These are phyloP conservation scores for Lordiphosa clarofinis DNA, from an alignment of 1,140 invertebrate genomes.

Conservation along the genomic window DNA sequence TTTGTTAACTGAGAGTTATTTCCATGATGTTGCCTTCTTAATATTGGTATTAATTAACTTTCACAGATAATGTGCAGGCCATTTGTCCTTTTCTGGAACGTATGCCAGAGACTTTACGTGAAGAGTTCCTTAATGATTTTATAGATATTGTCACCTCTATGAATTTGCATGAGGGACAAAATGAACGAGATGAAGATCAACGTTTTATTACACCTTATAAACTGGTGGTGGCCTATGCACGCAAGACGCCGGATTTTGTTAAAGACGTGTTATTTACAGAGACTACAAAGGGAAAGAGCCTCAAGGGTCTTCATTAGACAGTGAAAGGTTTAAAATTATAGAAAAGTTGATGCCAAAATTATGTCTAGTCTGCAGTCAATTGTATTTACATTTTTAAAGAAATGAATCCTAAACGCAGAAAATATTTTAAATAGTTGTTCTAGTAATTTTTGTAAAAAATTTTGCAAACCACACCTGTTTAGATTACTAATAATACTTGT, in stretches of 20 bases:
- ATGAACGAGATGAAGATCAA: constrained; percentile 11
- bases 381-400: neutral
- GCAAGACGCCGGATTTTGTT: constrained; percentile 80
- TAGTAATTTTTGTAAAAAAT: too few species aligned
- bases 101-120: constrained; percentile 83
- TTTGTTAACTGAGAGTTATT: neutral
- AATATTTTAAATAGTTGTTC: too few species aligned
- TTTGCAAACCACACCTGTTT: too few species aligned
- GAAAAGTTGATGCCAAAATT: constrained; percentile 2
- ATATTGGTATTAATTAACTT: neutral
- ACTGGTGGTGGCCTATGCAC: constrained; percentile 82
- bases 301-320: constrained; percentile 37
- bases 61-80: constrained; percentile 83
- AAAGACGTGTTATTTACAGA: constrained; percentile 25
- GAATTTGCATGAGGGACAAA: constrained; percentile 76
- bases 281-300: constrained; percentile 5
- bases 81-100: constrained; percentile 87
- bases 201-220: constrained; percentile 80
- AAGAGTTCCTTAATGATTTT: constrained; percentile 84
- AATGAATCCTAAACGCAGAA: too few species aligned
- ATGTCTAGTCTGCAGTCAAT: neutral
- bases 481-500: too few species aligned
- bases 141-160: constrained; percentile 80
- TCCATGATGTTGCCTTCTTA: too few species aligned
- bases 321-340: neutral